These are phyloP conservation scores for Ceratina japonica DNA, from an alignment of 1,140 invertebrate genomes.

Conservation along the genomic window DNA sequence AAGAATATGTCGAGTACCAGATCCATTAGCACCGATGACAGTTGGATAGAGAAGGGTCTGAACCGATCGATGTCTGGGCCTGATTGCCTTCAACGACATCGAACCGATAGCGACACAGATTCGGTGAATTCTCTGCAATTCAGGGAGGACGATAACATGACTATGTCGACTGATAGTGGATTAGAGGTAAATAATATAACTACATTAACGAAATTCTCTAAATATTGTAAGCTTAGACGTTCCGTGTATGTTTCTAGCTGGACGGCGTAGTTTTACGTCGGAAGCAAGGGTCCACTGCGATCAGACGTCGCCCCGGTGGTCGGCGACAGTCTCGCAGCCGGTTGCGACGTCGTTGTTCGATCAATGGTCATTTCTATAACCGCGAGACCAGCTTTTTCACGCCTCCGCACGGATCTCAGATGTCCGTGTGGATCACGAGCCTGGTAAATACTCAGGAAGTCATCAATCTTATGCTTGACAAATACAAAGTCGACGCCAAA, in stretches of 20 bases:
- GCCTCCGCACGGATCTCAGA: slow-evolving; percentile 90
- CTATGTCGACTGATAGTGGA: slow-evolving; percentile 78
- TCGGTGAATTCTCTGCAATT: slow-evolving; percentile 77
- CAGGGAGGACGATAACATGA: slow-evolving; percentile 77
- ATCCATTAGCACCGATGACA: slow-evolving; percentile 76
- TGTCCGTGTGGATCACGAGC: slow-evolving; percentile 92
- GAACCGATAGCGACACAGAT: slow-evolving; percentile 75
- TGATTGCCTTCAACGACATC: slow-evolving; percentile 82
- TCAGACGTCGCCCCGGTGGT: slow-evolving; percentile 85
- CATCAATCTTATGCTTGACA: slow-evolving; percentile 91
- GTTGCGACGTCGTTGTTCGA: slow-evolving; percentile 88
- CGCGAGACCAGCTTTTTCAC: slow-evolving; percentile 93
- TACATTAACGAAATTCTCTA: too few relatives aligned
- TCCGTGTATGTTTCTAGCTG: slow-evolving; percentile 59
- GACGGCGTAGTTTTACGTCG: slow-evolving; percentile 75
- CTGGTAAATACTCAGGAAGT: slow-evolving; percentile 90
- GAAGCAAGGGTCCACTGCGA: slow-evolving; percentile 83
- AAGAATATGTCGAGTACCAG: slow-evolving; percentile 76
- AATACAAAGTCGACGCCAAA: slow-evolving; percentile 92
- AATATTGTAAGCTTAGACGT: neutral
- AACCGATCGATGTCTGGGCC: slow-evolving; percentile 86
- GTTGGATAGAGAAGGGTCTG: slow-evolving; percentile 80
- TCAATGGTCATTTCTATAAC: slow-evolving; percentile 94
- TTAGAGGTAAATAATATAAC: slow-evolving; percentile 68
- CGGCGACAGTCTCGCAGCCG: slow-evolving; percentile 84